phyloP scores from a whole-genome alignment of 2,888 invertebrate species.

The Lycia hirtaria region DNA sequence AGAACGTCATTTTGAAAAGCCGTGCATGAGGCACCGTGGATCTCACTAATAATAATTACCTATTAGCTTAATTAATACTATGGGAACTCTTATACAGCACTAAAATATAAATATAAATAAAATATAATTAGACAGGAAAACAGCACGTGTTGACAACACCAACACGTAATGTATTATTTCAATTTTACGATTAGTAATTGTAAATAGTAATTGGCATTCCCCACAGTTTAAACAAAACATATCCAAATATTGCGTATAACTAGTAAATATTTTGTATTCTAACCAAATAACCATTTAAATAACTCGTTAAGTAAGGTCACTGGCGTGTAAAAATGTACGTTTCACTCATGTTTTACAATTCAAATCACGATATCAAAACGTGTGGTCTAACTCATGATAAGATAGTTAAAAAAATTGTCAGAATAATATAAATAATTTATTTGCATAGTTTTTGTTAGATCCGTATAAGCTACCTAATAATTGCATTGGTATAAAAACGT shows the following conservation, averaged over 20 bases:
- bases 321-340: constrained; percentile 2
- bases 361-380: not conserved
- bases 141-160: not conserved
- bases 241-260: constrained; percentile 3
- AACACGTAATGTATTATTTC: not conserved
- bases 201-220: constrained; percentile 1
- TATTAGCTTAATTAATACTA: too few relatives aligned
- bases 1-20: too few relatives aligned
- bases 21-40: too few relatives aligned
- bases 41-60: too few relatives aligned
- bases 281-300: constrained; percentile 14
- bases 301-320: constrained; percentile 8
- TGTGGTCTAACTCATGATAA: not conserved
- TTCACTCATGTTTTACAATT: not conserved
- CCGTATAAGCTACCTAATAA: too few relatives aligned
- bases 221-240: not conserved
- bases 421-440: too few relatives aligned
- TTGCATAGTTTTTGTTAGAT: too few relatives aligned
- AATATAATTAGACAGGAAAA: too few relatives aligned
- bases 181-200: not conserved
- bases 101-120: too few relatives aligned
- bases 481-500: too few relatives aligned
- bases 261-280: constrained; percentile 10
- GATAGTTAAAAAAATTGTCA: not conserved
- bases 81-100: too few relatives aligned